Conservation (phyloP, 2,888 invertebrate species). For the Vanessa cardui region DNA sequence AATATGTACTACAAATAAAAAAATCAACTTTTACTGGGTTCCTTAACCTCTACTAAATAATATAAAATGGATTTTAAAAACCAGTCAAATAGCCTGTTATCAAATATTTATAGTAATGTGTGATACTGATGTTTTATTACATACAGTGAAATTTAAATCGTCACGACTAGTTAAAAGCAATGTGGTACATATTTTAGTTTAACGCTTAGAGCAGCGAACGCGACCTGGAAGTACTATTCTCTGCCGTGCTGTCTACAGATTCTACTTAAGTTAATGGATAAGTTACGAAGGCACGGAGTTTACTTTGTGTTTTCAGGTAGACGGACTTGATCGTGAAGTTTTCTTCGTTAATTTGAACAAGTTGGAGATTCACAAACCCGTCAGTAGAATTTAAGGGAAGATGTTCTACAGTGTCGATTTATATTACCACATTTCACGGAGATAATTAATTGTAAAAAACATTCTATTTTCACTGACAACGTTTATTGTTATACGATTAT, state of each 20-base stretch:
- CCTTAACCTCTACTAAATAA: no score
- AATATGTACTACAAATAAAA: no score
- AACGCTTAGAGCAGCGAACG: constrained; percentile 67
- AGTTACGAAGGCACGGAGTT: constrained; percentile 80
- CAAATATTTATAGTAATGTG: no score
- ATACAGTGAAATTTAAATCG: neutral
- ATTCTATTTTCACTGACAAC: neutral
- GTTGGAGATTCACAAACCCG: constrained; percentile 73
- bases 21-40: no score
- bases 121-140: no score
- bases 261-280: constrained; percentile 83
- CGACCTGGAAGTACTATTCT: constrained; percentile 61
- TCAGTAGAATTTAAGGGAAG: constrained; percentile 66
- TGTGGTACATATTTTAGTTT: constrained; percentile 53
- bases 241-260: constrained; percentile 78
- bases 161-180: constrained; percentile 2
- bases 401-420: constrained; percentile 47
- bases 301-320: constrained; percentile 82
- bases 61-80: no score
- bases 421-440: constrained; percentile 13
- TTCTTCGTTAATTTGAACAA: constrained; percentile 81
- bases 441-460: neutral
- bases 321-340: constrained; percentile 81
- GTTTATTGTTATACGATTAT: no score
- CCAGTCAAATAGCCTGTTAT: no score